Conservation (phyloP, 2,113 vertebrate genomes). For the Passer domesticus region DNA sequence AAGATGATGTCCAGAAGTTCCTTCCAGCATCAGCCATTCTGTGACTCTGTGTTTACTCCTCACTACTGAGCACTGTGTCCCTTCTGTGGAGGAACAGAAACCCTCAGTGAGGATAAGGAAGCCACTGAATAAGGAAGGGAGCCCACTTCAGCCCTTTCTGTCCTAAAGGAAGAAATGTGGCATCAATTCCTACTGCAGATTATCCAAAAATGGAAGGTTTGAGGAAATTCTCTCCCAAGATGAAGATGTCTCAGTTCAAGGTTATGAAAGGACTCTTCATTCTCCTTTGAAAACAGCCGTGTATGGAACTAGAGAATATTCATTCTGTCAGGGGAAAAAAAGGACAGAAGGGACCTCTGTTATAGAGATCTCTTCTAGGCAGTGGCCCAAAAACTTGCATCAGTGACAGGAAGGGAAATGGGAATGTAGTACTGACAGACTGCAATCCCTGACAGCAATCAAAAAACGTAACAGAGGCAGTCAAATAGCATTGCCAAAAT, state of each 20-base stretch:
- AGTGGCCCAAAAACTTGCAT: not conserved
- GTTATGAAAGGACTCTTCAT: not conserved
- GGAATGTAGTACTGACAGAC: not conserved
- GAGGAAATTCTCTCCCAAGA: not conserved
- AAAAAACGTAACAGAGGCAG: not conserved
- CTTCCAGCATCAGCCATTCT: not conserved
- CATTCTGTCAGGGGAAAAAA: not conserved
- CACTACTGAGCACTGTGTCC: not conserved
- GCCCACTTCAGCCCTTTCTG: not conserved
- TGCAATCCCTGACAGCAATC: not conserved
- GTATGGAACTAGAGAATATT: not conserved
- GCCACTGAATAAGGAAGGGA: not conserved
- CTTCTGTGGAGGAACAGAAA: not conserved
- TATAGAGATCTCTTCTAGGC: not conserved
- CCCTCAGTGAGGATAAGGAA: not conserved
- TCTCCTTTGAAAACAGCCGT: not conserved
- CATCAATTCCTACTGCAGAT: not conserved
- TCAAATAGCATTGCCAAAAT: not conserved
- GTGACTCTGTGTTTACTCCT: not conserved
- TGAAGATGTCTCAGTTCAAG: not conserved
- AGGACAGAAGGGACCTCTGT: not conserved
- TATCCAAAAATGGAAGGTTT: not conserved
- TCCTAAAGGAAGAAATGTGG: not conserved
- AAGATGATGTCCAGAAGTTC: not conserved
- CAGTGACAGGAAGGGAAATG: not conserved